Base-by-base conservation (phyloP, 2,888 invertebrate genomes). In the Bombylius major region DNA sequence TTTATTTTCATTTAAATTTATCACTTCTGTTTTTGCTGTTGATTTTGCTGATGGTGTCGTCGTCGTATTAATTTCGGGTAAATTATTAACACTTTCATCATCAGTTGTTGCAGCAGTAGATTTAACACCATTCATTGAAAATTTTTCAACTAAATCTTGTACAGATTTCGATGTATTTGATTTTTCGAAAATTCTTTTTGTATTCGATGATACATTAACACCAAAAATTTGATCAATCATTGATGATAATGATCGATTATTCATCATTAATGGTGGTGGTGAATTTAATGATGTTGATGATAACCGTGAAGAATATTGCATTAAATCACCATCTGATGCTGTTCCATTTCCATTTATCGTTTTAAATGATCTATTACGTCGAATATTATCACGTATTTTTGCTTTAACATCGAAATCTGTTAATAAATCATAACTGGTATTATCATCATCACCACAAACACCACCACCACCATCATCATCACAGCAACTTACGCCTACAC, bases 301-400 rank as follows among this genome's bases (percentile, higher is more conserved):
- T 39, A 9, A 7, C 1, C 11, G 8, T 39, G 39, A 39, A 39
- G 23, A 23, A 42, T 42, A 11, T 42, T 42, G 8, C 11, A 42
- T 11, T 42, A 42, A 42, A 42, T 42, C 39, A 42, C 39, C 39
- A 42, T 42, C 39, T 4, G 39, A 42, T 8, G 50, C 51, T 42
- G 50, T 50, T 11, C 36, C 39, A 11, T 8, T 42, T 14, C 49
- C 54, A 39, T 57, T 55, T 31, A 62, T 62, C 39, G 61, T 59
- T 54, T 61, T 63, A 55, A 62, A 63, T 47, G 62, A 62, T 23
- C 61, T 60, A 61, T 62, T 63, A 47, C 62, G 55, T 57, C 61
- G 56, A 44, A 61, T 59, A 45, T 61, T 62, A n/a, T 61, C 62
- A 3, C 61, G 58, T 46, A 62, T 50, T 60, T 60, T 59, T 47